Conservation (phyloP, 2,113 vertebrate species). For the Ciconia boyciana region DNA sequence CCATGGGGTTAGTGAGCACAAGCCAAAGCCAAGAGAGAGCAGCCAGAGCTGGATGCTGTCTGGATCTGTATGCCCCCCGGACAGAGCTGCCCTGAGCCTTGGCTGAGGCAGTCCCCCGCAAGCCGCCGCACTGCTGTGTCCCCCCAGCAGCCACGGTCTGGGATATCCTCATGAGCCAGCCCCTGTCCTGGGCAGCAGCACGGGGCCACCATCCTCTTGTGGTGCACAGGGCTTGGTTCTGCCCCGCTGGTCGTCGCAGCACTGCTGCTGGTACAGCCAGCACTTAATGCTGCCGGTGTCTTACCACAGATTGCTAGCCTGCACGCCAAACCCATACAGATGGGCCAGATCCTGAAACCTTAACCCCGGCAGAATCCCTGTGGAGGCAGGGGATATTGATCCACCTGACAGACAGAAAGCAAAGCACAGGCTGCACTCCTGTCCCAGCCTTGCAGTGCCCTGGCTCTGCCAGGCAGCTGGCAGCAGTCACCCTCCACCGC, state of each 20-base stretch:
- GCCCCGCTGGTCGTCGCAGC: neutral
- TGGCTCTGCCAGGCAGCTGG: neutral
- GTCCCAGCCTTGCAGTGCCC: too few species aligned
- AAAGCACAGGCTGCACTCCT: neutral
- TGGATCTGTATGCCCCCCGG: accelerated
- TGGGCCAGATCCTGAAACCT: neutral
- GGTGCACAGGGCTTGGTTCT: neutral
- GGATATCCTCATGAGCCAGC: neutral
- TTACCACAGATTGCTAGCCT: too few species aligned
- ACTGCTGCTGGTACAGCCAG: neutral
- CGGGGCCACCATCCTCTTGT: neutral
- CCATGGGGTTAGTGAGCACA: accelerated
- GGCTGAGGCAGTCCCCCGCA: neutral
- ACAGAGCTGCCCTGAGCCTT: neutral
- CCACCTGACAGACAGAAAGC: neutral
- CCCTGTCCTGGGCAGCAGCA: neutral
- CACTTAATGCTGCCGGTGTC: neutral
- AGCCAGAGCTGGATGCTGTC: neutral
- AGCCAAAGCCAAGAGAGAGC: neutral
- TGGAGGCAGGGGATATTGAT: accelerated
- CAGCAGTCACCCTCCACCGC: neutral
- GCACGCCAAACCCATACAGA: neutral
- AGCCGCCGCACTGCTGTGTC: accelerated
- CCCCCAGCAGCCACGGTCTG: neutral
- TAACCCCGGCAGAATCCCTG: neutral